phyloP scores from a whole-genome alignment of 1,140 invertebrate genomes.

The Sipha flava region DNA sequence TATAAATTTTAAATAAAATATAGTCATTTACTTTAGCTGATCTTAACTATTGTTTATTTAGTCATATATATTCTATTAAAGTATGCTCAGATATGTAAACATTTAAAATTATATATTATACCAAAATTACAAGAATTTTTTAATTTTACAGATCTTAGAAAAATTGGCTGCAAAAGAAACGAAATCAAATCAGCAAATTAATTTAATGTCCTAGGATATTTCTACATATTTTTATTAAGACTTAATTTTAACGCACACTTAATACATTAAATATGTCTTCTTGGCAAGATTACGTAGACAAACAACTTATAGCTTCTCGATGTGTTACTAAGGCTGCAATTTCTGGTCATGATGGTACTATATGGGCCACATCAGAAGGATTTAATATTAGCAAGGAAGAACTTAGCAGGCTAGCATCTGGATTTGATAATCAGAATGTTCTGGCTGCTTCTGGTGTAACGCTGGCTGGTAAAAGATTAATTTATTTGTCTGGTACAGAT shows the following conservation, averaged over 20 bases:
- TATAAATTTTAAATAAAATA: too few relatives aligned
- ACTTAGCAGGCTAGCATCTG: conserved; percentile 71
- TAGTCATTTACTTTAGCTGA: too few relatives aligned
- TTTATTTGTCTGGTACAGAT: conserved; percentile 84
- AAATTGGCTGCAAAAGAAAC: neutral
- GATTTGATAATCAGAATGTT: conserved; percentile 75
- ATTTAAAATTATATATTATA: too few relatives aligned
- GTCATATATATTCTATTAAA: too few relatives aligned
- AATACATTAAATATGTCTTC: conserved; percentile 22
- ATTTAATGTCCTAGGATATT: neutral
- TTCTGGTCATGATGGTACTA: conserved; percentile 85
- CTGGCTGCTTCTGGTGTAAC: conserved; percentile 78
- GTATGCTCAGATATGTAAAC: too few relatives aligned
- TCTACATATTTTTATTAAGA: neutral
- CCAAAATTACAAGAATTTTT: too few relatives aligned
- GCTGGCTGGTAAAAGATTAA: conserved; percentile 80
- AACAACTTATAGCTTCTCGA: conserved; percentile 86
- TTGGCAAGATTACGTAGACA: conserved; percentile 97
- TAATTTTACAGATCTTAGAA: neutral
- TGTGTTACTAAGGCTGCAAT: conserved; percentile 89
- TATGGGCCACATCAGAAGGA: conserved; percentile 88
- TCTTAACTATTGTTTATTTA: too few relatives aligned
- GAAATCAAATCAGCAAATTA: neutral
- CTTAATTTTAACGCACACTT: neutral
- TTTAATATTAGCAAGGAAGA: conserved; percentile 92